Evolutionary conservation across 2,797 vertebrate genomes (phyloP).

Genomic region (Nannoperca australis): DNA sequence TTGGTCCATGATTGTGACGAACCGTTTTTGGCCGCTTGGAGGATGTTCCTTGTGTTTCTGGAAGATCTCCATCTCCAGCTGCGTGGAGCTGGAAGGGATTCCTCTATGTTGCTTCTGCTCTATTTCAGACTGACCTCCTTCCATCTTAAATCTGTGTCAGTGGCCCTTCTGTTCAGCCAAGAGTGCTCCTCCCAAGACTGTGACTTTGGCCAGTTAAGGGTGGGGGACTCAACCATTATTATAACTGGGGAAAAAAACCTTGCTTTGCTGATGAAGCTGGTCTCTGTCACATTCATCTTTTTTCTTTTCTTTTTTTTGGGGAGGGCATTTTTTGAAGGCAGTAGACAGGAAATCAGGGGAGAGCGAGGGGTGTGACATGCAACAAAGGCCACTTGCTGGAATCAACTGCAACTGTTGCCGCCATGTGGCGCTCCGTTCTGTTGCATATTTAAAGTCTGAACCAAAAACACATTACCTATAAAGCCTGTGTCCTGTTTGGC

Average conservation of each 20-base stretch:
- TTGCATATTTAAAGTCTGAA: constrained; percentile 23
- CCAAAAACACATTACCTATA: background rate
- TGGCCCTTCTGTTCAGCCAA: constrained; percentile 59
- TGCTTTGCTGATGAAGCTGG: constrained; percentile 8
- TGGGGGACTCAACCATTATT: background rate
- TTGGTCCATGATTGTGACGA: constrained; percentile 19
- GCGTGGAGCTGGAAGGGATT: constrained; percentile 65
- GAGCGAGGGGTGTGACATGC: no score
- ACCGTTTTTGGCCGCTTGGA: background rate
- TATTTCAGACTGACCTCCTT: constrained; percentile 80
- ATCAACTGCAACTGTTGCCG: no score
- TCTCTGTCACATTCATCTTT: constrained; percentile 13
- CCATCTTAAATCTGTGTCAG: constrained; percentile 74
- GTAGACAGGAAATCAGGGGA: no score
- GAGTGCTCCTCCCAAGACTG: constrained; percentile 30
- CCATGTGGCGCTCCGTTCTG: background rate
- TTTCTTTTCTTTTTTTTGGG: background rate
- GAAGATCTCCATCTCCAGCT: constrained; percentile 66
- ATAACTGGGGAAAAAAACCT: background rate
- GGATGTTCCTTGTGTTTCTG: constrained; percentile 38
- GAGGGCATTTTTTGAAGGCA: no score
- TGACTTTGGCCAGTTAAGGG: constrained; percentile 25
- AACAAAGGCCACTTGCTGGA: no score
- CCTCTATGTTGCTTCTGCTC: constrained; percentile 81
- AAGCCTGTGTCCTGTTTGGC: constrained; percentile 11